Conservation (phyloP, 2,888 invertebrate species). For the Amiota communis region DNA sequence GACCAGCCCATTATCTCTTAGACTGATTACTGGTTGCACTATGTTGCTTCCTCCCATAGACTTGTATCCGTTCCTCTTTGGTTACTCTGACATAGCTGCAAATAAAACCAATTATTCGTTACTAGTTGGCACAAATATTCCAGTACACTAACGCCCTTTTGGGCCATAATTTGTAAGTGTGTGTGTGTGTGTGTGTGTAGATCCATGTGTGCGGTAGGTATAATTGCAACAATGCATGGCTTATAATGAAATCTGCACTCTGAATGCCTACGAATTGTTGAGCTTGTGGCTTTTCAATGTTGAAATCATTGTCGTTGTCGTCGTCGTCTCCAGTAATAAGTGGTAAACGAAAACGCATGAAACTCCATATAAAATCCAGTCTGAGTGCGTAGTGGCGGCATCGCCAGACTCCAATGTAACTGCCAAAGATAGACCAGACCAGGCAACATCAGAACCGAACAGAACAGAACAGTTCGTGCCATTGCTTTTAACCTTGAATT, state of each 20-base stretch:
- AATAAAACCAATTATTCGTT: too few species aligned
- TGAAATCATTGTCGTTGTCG: background rate
- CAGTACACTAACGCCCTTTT: too few species aligned
- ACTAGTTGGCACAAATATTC: too few species aligned
- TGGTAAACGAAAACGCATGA: conserved; percentile 13
- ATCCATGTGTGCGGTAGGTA: conserved; percentile 30
- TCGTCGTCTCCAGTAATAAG: conserved; percentile 4
- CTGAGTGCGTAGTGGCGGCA: conserved; percentile 12
- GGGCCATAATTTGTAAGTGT: too few species aligned
- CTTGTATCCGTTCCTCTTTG: too few species aligned
- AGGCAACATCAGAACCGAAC: background rate
- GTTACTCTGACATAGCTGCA: too few species aligned
- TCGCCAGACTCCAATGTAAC: background rate
- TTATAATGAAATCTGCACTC: conserved; percentile 27
- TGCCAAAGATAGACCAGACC: too few species aligned
- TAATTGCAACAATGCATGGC: conserved; percentile 14
- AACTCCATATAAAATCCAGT: conserved; percentile 5
- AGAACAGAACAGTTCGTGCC: conserved; percentile 18
- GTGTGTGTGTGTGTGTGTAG: background rate
- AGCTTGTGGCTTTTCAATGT: conserved; percentile 19
- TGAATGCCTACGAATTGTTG: conserved; percentile 5
- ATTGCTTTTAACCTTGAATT: conserved; percentile 29
- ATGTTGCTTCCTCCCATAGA: too few species aligned
- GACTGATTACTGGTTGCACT: too few species aligned
- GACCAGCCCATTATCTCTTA: too few species aligned